These are phyloP conservation scores for Enteromius radiatus DNA, from an alignment of 2,797 vertebrate genomes.

Conservation along the genomic window DNA sequence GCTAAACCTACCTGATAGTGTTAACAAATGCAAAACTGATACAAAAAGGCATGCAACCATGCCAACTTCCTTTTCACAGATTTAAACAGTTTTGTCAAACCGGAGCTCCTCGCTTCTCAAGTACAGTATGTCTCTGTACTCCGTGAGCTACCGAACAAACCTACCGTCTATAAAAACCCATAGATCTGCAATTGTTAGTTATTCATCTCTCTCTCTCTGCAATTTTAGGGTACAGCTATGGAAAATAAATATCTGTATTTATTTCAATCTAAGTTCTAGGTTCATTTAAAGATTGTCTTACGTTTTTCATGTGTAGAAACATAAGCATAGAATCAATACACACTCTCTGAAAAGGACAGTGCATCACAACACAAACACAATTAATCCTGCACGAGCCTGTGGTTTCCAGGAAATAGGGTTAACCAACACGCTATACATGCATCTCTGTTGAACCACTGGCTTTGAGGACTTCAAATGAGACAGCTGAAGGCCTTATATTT, in stretches of 20 bases:
- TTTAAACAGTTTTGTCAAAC: too few species aligned
- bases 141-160: too few species aligned
- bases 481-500: not conserved
- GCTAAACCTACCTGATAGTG: too few species aligned
- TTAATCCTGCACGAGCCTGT: not conserved
- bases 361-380: not conserved
- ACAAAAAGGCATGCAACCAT: too few species aligned
- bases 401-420: conserved; percentile 1
- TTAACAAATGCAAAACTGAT: too few species aligned
- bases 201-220: too few species aligned
- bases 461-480: not conserved
- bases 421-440: not conserved
- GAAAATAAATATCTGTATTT: not conserved
- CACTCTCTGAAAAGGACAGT: not conserved
- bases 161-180: too few species aligned
- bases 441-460: not conserved
- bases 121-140: too few species aligned
- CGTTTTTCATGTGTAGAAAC: not conserved
- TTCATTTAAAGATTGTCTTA: not conserved
- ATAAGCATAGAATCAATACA: not conserved
- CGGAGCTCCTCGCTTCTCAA: too few species aligned
- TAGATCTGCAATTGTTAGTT: too few species aligned
- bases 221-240: too few species aligned
- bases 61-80: too few species aligned
- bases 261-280: not conserved